phyloP scores from a whole-genome alignment of 2,888 invertebrate genomes.

The Druceiella hillmani region DNA sequence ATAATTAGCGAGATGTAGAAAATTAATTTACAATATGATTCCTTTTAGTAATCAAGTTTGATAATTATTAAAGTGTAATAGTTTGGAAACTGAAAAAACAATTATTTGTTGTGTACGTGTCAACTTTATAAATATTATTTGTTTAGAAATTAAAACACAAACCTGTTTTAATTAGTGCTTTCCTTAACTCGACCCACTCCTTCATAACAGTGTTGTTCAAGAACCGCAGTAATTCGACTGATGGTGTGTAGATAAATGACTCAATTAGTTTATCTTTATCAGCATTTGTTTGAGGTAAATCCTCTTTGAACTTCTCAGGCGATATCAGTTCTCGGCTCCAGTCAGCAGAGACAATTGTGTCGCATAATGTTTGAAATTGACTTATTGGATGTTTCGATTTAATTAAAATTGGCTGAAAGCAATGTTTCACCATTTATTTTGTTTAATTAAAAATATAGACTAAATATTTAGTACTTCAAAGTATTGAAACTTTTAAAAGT shows the following conservation, averaged over 20 bases:
- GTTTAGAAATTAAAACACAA: constrained; percentile 25
- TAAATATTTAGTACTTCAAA: no score
- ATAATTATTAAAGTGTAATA: no score
- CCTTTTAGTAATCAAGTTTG: not conserved
- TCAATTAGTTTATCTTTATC: no score
- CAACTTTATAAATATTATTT: no score
- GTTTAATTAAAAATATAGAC: no score
- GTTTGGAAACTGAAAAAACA: no score
- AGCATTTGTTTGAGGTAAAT: constrained; percentile 9
- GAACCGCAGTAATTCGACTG: constrained; percentile 38
- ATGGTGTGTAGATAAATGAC: constrained; percentile 30
- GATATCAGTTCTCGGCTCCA: constrained; percentile 29
- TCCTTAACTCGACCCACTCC: constrained; percentile 45
- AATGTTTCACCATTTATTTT: no score
- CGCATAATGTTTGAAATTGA: constrained; percentile 32
- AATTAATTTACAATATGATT: constrained; percentile 10
- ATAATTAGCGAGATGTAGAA: no score
- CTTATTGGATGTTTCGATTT: constrained; percentile 18
- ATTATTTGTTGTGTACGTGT: no score
- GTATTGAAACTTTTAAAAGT: no score
- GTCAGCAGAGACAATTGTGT: constrained; percentile 29
- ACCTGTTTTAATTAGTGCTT: constrained; percentile 37
- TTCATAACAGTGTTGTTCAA: constrained; percentile 42
- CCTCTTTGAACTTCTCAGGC: no score
- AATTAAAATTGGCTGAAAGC: constrained; percentile 7